Conservation (phyloP, 1,140 invertebrate species). For the Panagrolaimus sp. region DNA sequence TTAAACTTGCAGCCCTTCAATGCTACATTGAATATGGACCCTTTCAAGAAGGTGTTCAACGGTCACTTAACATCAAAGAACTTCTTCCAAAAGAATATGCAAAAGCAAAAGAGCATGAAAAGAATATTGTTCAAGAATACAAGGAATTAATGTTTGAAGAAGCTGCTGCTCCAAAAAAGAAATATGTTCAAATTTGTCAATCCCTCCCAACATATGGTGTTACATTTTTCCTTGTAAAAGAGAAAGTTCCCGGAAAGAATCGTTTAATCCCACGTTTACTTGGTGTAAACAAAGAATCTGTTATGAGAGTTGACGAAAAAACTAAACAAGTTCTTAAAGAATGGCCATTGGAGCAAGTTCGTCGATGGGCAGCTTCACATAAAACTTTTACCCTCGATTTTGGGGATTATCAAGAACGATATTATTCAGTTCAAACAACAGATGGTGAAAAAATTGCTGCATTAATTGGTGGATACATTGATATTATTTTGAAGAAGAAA, state of each 20-base stretch:
- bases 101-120: constrained; percentile 90
- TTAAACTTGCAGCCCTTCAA: constrained; percentile 92
- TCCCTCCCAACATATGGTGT: constrained; percentile 95
- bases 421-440: constrained; percentile 96
- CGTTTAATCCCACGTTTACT: constrained; percentile 90
- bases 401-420: constrained; percentile 95
- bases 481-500: constrained; percentile 96
- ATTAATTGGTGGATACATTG: constrained; percentile 96
- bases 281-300: constrained; percentile 95
- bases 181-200: constrained; percentile 88
- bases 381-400: constrained; percentile 99
- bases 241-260: constrained; percentile 95
- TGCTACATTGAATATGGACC: constrained; percentile 98
- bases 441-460: constrained; percentile 98
- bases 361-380: constrained; percentile 92
- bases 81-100: constrained; percentile 91
- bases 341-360: constrained; percentile 89
- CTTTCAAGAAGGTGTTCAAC: constrained; percentile 85
- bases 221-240: constrained; percentile 94
- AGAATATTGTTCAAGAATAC: constrained; percentile 84
- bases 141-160: constrained; percentile 78
- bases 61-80: constrained; percentile 84
- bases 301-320: constrained; percentile 89
- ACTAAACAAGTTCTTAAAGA: constrained; percentile 78
- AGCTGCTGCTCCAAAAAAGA: constrained; percentile 78